These are phyloP conservation scores for Cheilosia urbana DNA, from an alignment of 2,888 invertebrate species.

Conservation along the genomic window DNA sequence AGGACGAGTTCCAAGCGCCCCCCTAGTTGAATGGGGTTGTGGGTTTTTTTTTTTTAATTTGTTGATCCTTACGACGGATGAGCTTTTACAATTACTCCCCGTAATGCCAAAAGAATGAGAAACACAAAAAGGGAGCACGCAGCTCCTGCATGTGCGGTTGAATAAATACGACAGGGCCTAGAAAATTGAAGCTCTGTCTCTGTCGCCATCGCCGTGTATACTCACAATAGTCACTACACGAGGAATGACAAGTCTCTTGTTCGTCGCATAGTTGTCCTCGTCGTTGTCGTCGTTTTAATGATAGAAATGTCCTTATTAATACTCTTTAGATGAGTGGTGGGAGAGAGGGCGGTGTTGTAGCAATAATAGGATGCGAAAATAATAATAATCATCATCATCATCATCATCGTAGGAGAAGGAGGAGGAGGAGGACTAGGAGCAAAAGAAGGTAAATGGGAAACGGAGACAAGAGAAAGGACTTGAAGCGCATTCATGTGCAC, in stretches of 20 bases:
- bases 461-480: constrained; percentile 58
- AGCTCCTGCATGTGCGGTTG: constrained; percentile 71
- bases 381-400: constrained; percentile 68
- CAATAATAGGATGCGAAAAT: constrained; percentile 76
- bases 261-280: constrained; percentile 39
- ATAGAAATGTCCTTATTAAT: constrained; percentile 75
- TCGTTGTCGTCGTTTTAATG: constrained; percentile 66
- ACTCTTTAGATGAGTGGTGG: constrained; percentile 62
- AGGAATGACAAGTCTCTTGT: constrained; percentile 67
- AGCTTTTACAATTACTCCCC: constrained; percentile 74
- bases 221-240: constrained; percentile 8
- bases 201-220: constrained; percentile 10
- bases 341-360: constrained; percentile 14
- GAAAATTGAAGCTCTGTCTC: constrained; percentile 59
- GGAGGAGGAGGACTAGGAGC: background rate
- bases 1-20: constrained; percentile 60
- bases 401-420: constrained; percentile 22
- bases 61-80: constrained; percentile 75
- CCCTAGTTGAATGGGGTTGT: constrained; percentile 35
- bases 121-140: constrained; percentile 72
- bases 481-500: constrained; percentile 75
- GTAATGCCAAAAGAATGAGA: constrained; percentile 74
- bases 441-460: constrained; percentile 21
- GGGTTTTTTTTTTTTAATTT: constrained; percentile 65
- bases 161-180: constrained; percentile 74